These are phyloP conservation scores for Desmodus rotundus DNA, from an alignment of 2,113 vertebrate genomes.

Conservation along the genomic window DNA sequence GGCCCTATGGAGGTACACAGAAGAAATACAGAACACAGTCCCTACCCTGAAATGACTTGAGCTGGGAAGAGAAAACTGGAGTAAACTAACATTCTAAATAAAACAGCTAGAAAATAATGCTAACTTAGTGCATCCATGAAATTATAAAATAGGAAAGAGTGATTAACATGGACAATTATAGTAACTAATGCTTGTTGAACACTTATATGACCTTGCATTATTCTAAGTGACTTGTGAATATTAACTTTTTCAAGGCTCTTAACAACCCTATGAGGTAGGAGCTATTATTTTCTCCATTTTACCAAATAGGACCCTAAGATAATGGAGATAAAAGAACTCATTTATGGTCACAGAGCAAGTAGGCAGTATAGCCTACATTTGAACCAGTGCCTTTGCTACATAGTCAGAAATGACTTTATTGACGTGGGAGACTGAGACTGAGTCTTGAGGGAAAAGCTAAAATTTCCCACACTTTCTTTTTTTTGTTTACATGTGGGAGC, in stretches of 20 bases:
- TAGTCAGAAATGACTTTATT: not conserved
- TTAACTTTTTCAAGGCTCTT: not conserved
- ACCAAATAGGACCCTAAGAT: not conserved
- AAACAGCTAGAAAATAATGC: not conserved
- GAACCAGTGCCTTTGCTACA: not conserved
- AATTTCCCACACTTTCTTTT: not conserved
- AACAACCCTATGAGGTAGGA: not conserved
- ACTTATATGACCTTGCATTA: not conserved
- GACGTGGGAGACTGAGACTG: not conserved
- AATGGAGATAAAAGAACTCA: not conserved
- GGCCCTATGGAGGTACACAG: not conserved
- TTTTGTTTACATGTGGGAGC: not conserved
- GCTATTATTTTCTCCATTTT: not conserved
- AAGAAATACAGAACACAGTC: not conserved
- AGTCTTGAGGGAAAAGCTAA: not conserved
- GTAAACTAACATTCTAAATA: constrained; percentile 20
- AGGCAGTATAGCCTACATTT: not conserved
- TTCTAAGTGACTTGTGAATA: not conserved
- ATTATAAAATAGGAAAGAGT: not conserved
- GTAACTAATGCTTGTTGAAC: not conserved
- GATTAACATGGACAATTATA: not conserved
- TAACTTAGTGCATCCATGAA: not conserved
- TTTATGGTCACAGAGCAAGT: not conserved
- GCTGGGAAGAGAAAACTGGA: not conserved
- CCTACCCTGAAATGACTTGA: not conserved